These are phyloP conservation scores for Geotrupes spiniger DNA, from an alignment of 2,888 invertebrate genomes.

Conservation along the genomic window DNA sequence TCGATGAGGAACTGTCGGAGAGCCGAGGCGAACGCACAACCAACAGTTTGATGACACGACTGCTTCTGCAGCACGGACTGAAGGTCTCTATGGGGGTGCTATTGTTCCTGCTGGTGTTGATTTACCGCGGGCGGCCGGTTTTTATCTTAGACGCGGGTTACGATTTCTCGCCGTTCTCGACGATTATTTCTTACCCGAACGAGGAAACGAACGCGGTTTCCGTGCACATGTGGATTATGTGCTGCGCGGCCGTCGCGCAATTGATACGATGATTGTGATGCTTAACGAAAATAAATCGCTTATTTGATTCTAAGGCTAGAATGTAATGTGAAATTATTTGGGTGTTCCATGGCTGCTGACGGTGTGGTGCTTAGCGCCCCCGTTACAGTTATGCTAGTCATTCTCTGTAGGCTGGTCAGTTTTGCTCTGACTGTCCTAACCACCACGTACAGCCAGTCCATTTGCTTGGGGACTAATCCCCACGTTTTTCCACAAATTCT, in stretches of 20 bases:
- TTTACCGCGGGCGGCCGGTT: constrained; percentile 51
- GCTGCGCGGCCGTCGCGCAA: constrained; percentile 50
- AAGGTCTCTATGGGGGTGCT: constrained; percentile 44
- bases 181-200: constrained; percentile 53
- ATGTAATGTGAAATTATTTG: no score
- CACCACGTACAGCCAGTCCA: no score
- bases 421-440: no score
- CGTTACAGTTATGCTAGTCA: no score
- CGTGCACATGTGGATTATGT: constrained; percentile 54
- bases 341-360: no score
- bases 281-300: no score
- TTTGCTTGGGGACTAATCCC: no score
- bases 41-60: constrained; percentile 28
- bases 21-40: constrained; percentile 31
- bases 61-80: constrained; percentile 45
- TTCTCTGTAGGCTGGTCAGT: no score
- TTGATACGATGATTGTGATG: constrained; percentile 28
- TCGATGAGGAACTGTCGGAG: constrained; percentile 53
- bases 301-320: no score
- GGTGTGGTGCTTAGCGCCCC: no score
- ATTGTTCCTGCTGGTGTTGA: constrained; percentile 47
- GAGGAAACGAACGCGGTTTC: constrained; percentile 52
- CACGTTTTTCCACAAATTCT: no score
- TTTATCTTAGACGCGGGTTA: constrained; percentile 49
- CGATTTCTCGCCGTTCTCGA: constrained; percentile 51